These are phyloP conservation scores for Poeciliopsis retropinna DNA, from an alignment of 2,113 vertebrate species.

Conservation along the genomic window DNA sequence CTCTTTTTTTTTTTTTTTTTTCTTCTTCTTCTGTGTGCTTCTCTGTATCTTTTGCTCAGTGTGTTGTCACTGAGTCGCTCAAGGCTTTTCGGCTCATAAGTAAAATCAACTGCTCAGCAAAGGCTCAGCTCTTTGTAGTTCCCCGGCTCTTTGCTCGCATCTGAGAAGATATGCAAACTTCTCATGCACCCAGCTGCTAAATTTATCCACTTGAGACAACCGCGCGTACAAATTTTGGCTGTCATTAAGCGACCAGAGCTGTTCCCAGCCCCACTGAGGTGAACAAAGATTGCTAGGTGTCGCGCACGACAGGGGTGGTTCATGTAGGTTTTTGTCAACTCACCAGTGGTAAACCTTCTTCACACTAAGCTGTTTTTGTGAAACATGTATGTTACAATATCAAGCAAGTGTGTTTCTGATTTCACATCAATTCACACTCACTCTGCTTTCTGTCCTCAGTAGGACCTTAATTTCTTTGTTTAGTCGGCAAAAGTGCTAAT, in stretches of 20 bases:
- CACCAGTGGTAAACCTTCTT: neutral
- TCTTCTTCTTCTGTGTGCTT: slow-evolving; percentile 18
- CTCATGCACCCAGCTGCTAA: slow-evolving; percentile 1
- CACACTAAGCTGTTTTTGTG: too few species aligned
- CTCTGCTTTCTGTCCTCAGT: neutral
- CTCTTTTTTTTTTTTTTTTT: neutral
- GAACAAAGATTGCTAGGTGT: neutral
- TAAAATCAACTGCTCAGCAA: slow-evolving; percentile 43
- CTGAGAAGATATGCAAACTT: slow-evolving; percentile 29
- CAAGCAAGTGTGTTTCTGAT: neutral
- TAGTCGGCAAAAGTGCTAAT: neutral
- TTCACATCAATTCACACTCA: neutral
- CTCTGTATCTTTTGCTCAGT: slow-evolving; percentile 32
- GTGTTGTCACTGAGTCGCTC: slow-evolving; percentile 49
- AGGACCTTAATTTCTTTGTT: too few species aligned
- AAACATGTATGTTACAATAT: too few species aligned
- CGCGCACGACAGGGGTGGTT: neutral
- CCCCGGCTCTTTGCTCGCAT: slow-evolving; percentile 17
- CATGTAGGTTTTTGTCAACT: neutral
- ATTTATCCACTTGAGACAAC: neutral
- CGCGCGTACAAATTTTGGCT: neutral
- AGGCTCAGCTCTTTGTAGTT: slow-evolving; percentile 26
- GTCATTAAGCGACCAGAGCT: neutral
- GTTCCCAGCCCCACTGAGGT: neutral
- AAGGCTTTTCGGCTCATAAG: slow-evolving; percentile 54